Percentiles rank a stretch among this genome's conserved stretches.
Conservation (phyloP, 2,113 vertebrate species). For the Cynoglossus semilaevis region DNA sequence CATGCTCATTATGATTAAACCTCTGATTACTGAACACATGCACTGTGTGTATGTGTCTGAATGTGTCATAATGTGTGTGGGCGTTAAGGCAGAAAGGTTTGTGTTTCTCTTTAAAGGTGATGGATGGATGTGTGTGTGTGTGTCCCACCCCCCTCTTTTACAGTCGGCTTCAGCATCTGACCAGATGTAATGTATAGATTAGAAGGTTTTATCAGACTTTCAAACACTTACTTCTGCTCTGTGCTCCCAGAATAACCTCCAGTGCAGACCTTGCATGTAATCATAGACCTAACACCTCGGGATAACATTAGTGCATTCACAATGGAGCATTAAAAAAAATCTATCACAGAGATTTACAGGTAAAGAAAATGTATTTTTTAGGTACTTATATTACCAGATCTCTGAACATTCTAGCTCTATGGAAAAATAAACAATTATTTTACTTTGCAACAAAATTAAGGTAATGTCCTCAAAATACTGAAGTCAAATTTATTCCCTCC, state of each 20-base stretch:
- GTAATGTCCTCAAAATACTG: too few species aligned
- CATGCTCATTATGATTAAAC: slow-evolving; percentile 47
- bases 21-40: slow-evolving; percentile 29
- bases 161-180: slow-evolving; percentile 45
- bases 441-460: too few species aligned
- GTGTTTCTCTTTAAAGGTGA: too few species aligned
- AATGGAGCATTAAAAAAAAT: too few species aligned
- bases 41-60: not conserved
- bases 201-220: slow-evolving; percentile 62
- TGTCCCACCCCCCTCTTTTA: slow-evolving; percentile 17
- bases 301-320: too few species aligned
- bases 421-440: too few species aligned
- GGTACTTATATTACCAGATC: too few species aligned
- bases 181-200: slow-evolving; percentile 69
- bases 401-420: too few species aligned
- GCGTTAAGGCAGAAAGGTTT: not conserved
- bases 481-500: too few species aligned
- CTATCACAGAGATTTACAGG: too few species aligned
- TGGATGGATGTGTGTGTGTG: not conserved
- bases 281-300: slow-evolving; percentile 12
- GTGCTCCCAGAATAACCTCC: slow-evolving; percentile 23
- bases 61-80: not conserved
- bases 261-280: slow-evolving; percentile 19
- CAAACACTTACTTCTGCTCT: slow-evolving; percentile 25
- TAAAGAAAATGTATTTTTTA: not conserved